Evolutionary conservation across 1,140 invertebrate genomes (phyloP).

Genomic region (Mamestra configurata): DNA sequence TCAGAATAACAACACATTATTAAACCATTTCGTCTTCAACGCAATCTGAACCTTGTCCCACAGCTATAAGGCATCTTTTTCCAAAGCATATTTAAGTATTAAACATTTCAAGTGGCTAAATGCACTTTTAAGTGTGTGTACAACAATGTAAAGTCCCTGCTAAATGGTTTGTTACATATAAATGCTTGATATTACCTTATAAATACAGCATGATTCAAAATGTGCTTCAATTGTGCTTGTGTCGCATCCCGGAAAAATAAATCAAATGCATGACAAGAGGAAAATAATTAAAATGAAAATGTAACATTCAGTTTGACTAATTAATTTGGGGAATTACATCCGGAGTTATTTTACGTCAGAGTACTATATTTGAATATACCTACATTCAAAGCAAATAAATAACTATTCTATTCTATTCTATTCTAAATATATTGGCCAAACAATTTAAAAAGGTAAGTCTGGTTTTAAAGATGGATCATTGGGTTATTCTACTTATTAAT

Average conservation of each 20-base stretch:
- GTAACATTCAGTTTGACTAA: no score
- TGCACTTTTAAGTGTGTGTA: not conserved
- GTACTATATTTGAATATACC: no score
- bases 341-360: no score
- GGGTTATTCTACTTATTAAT: no score
- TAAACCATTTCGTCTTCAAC: not conserved
- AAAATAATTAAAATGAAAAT: no score
- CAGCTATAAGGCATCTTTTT: not conserved
- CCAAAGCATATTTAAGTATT: not conserved
- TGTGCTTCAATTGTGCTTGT: not conserved
- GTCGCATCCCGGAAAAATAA: not conserved
- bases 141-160: not conserved
- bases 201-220: not conserved
- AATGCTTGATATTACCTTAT: not conserved
- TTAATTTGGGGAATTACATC: no score
- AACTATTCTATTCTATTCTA: no score
- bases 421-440: no score
- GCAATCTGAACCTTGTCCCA: not conserved
- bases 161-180: not conserved
- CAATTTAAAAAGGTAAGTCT: no score
- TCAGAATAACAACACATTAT: not conserved
- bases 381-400: no score
- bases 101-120: not conserved
- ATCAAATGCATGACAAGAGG: no score
- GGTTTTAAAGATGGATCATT: no score